These are phyloP conservation scores for Zaprionus bogoriensis DNA, from an alignment of 2,888 invertebrate genomes.

Conservation along the genomic window DNA sequence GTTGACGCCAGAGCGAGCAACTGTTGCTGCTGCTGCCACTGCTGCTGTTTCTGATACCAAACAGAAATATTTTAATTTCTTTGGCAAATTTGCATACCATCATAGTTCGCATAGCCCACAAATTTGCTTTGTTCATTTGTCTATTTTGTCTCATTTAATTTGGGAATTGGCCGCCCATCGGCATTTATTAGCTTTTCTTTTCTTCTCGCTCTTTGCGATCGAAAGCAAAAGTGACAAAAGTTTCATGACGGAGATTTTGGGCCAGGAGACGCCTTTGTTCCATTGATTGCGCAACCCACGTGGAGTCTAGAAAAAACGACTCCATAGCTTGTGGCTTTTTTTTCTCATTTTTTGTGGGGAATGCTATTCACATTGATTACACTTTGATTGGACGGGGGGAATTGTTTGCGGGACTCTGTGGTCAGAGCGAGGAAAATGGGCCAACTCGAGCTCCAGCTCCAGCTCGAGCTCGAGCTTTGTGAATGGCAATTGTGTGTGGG, in stretches of 20 bases:
- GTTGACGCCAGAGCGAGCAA: slow-evolving; percentile 55
- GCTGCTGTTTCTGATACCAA: slow-evolving; percentile 32
- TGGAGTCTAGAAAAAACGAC: slow-evolving; percentile 30
- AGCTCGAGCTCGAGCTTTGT: no score
- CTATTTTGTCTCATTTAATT: slow-evolving; percentile 69
- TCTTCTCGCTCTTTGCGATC: background rate
- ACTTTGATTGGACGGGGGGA: slow-evolving; percentile 1
- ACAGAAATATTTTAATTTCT: slow-evolving; percentile 63
- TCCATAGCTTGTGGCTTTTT: slow-evolving; percentile 6
- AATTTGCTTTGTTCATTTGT: slow-evolving; percentile 67
- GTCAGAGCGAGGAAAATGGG: slow-evolving; percentile 8
- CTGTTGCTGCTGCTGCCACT: slow-evolving; percentile 42
- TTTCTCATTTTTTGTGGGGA: background rate
- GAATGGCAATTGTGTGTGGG: slow-evolving; percentile 35
- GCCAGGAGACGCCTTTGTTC: slow-evolving; percentile 30
- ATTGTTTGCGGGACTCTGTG: slow-evolving; percentile 13
- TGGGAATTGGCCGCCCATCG: slow-evolving; percentile 41
- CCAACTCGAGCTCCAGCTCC: no score
- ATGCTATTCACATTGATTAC: background rate
- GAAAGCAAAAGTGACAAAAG: slow-evolving; percentile 77
- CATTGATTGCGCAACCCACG: slow-evolving; percentile 37
- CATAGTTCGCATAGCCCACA: slow-evolving; percentile 56
- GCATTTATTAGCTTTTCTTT: slow-evolving; percentile 40
- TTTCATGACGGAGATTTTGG: slow-evolving; percentile 26
- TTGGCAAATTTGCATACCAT: slow-evolving; percentile 66